Base-by-base conservation (phyloP, 2,888 invertebrate genomes). In the Seira ritae region DNA sequence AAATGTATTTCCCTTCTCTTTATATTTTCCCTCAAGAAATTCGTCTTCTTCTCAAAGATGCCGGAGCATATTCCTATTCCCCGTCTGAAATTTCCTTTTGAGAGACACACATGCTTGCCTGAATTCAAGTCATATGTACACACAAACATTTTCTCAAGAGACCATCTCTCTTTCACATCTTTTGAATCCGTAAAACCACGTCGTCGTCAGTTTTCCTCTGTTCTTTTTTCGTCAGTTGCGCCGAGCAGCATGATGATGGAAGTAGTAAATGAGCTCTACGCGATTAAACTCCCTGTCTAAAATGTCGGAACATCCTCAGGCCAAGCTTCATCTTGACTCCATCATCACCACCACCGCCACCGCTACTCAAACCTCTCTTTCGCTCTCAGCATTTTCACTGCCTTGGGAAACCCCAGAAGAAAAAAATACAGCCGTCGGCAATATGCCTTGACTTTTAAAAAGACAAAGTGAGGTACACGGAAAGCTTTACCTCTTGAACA, bases 161-260 rank as follows among this genome's bases (percentile, higher is more conserved):
- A 81, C 81, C 81, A 81, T 82, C 77, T 82, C 77, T 82, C 82
- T 77, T 82, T 81, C 81, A 81, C 82, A 82, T 82, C 82, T 82
- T 20, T 82, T 82, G 77, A 77, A 82, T 77, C 69, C 72, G n/a
- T 65, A 73, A 72, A 82, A 82, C 82, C 72, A 82, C 82, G 82
- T 82, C 82, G 82, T 82, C 82, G 82, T 82, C 82, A 82, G 82
- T 82, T 82, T 82, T 82, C 77, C 73, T 68, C 72, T 77, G 82
- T 74, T 81, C 66, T 74, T 42, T 42, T 74, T 77, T 82, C 60
- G 50, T 65, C 8, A 8, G 3, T 31, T 31, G 31, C 31, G 31
- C 31, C 8, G 31, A 31, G 31, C 31, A 31, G 31, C 31, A 31
- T 31, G 2, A 2, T 31, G 31, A 31, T 31, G 31, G 31, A 65